These are phyloP conservation scores for Alloscopus bannaensis DNA, from an alignment of 2,888 invertebrate genomes.

Conservation along the genomic window DNA sequence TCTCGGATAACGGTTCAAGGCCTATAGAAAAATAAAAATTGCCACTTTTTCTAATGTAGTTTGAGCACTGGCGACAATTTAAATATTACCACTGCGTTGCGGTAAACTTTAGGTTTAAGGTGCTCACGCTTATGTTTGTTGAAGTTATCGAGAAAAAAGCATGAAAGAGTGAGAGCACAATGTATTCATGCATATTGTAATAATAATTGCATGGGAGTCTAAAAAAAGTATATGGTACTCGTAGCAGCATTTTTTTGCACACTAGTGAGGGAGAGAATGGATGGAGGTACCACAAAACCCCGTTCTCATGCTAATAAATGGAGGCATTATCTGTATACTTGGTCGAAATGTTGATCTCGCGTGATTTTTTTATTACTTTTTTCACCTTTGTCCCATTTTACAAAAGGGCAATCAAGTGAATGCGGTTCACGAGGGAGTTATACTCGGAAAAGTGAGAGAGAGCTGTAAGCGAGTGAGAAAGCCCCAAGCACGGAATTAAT, in stretches of 20 bases:
- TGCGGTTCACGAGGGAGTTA: not conserved
- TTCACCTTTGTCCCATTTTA: conserved; percentile 63
- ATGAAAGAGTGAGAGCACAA: not conserved
- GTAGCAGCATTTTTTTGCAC: too few species aligned
- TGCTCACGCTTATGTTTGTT: too few species aligned
- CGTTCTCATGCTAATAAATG: not conserved
- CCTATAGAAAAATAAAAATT: conserved; percentile 27
- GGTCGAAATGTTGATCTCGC: conserved; percentile 69
- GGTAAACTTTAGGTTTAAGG: conserved; percentile 10
- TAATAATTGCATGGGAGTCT: conserved; percentile 4
- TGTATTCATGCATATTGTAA: not conserved
- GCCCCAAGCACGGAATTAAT: conserved; percentile 16
- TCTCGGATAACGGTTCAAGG: conserved; percentile 35
- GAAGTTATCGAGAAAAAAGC: too few species aligned
- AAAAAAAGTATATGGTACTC: too few species aligned
- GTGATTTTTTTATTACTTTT: conserved; percentile 70
- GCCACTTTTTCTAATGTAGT: conserved; percentile 16
- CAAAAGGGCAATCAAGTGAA: conserved; percentile 43
- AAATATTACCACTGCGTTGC: not conserved
- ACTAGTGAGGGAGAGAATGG: too few species aligned
- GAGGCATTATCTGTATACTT: conserved; percentile 23
- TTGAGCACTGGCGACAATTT: conserved; percentile 11
- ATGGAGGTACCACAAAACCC: not conserved
- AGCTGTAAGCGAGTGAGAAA: too few species aligned
- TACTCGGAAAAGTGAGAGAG: too few species aligned